These are phyloP conservation scores for Notolabrus celidotus DNA, from an alignment of 2,797 vertebrate species.

Conservation along the genomic window DNA sequence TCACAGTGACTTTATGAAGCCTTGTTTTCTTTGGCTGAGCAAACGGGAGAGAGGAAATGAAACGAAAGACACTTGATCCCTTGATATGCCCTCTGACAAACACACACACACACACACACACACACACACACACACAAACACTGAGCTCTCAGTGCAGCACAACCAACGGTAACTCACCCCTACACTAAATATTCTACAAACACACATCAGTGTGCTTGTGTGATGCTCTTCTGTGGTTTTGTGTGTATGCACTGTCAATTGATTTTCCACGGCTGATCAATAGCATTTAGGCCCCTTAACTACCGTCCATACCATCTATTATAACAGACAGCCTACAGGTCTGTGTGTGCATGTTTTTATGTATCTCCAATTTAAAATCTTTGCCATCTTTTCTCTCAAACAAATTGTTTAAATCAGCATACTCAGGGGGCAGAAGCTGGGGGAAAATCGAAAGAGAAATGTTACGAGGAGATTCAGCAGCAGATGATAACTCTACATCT, in stretches of 20 bases:
- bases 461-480: slow-evolving; percentile 46
- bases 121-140: too few relatives aligned
- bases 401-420: slow-evolving; percentile 43
- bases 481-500: slow-evolving; percentile 62
- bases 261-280: slow-evolving; percentile 77
- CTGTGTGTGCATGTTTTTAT: background rate
- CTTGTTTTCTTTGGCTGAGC: slow-evolving; percentile 69
- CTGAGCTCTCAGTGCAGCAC: slow-evolving; percentile 21
- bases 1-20: slow-evolving; percentile 60
- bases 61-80: slow-evolving; percentile 69
- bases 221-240: slow-evolving; percentile 45
- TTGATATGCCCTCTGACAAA: slow-evolving; percentile 43
- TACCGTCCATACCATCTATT: slow-evolving; percentile 71
- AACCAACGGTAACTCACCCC: slow-evolving; percentile 36
- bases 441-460: slow-evolving; percentile 54
- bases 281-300: slow-evolving; percentile 80
- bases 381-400: slow-evolving; percentile 26
- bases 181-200: slow-evolving; percentile 32
- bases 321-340: slow-evolving; percentile 58
- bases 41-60: slow-evolving; percentile 73
- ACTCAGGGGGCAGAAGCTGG: slow-evolving; percentile 30
- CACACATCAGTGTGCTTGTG: background rate
- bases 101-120: slow-evolving; percentile 13
- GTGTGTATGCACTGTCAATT: slow-evolving; percentile 57
- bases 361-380: slow-evolving; percentile 13